phyloP scores from a whole-genome alignment of 92 coral and sea anemone genomes.

The Galaxea fascicularis region DNA sequence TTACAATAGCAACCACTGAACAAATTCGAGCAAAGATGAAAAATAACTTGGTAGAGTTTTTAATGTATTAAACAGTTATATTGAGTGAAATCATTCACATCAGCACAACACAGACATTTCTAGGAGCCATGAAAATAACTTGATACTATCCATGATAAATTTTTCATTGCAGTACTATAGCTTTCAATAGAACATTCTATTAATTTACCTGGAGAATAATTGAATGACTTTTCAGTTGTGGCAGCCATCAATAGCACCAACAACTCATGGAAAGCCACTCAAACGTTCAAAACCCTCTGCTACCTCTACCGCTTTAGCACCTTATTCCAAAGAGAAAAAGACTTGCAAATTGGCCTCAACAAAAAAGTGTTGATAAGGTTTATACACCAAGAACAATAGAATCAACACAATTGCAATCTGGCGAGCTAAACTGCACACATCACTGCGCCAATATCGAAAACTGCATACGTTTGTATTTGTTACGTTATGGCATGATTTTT shows the following conservation, averaged over 20 bases:
- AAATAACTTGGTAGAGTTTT: not conserved
- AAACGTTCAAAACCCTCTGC: not conserved
- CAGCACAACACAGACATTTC: not conserved
- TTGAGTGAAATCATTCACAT: not conserved
- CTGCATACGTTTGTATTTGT: not conserved
- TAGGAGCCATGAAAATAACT: not conserved
- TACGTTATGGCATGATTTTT: not conserved
- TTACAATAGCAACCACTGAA: not conserved
- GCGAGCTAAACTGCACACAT: not conserved
- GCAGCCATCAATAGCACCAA: not conserved
- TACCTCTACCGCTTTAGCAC: not conserved
- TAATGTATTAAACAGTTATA: not conserved
- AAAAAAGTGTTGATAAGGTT: not conserved
- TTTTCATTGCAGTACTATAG: not conserved
- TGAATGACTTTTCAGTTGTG: not conserved
- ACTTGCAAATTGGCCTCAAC: not conserved
- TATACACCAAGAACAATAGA: no score
- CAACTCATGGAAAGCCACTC: not conserved
- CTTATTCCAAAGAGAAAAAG: not conserved
- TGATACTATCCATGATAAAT: not conserved
- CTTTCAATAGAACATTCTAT: not conserved
- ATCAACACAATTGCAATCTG: not conserved
- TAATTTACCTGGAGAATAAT: not conserved
- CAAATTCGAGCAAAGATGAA: not conserved
- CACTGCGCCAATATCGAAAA: not conserved